phyloP scores from a whole-genome alignment of 2,888 invertebrate genomes.

The Thecophora atra region DNA sequence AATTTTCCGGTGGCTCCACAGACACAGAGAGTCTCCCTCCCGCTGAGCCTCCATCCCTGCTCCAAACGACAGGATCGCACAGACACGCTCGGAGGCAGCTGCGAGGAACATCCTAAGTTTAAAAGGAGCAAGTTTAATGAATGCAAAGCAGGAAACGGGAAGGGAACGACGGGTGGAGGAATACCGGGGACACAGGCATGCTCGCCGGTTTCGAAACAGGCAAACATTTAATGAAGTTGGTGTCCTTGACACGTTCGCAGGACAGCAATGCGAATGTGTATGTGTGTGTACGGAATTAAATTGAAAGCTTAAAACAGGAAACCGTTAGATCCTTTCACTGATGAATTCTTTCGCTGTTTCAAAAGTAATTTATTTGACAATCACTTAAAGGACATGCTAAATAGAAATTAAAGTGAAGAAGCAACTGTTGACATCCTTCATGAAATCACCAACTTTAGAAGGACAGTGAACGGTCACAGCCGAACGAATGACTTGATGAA shows the following conservation, averaged over 20 bases:
- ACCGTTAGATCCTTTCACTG: not conserved
- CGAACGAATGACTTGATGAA: no score
- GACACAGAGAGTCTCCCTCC: constrained; percentile 37
- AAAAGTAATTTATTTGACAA: not conserved
- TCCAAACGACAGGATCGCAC: constrained; percentile 4
- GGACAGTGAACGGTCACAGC: constrained; percentile 34
- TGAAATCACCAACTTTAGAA: not conserved
- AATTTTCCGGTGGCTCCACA: constrained; percentile 57
- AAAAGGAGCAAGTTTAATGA: constrained; percentile 27
- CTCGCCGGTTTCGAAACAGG: constrained; percentile 42
- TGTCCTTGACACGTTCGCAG: constrained; percentile 9
- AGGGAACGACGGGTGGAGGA: not conserved
- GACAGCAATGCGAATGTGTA: constrained; percentile 8
- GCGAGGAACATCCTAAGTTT: constrained; percentile 10
- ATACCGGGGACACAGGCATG: not conserved
- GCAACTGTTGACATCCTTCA: not conserved
- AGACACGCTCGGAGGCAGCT: constrained; percentile 4
- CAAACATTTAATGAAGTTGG: constrained; percentile 48
- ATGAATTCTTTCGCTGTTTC: not conserved
- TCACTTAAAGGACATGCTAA: not conserved
- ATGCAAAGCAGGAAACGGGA: constrained; percentile 4
- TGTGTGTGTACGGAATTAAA: constrained; percentile 44
- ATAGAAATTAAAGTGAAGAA: not conserved
- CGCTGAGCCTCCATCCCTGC: not conserved
- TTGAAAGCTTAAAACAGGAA: constrained; percentile 53